phyloP scores from a whole-genome alignment of 92 coral and sea anemone genomes.

The Muricea muricata region DNA sequence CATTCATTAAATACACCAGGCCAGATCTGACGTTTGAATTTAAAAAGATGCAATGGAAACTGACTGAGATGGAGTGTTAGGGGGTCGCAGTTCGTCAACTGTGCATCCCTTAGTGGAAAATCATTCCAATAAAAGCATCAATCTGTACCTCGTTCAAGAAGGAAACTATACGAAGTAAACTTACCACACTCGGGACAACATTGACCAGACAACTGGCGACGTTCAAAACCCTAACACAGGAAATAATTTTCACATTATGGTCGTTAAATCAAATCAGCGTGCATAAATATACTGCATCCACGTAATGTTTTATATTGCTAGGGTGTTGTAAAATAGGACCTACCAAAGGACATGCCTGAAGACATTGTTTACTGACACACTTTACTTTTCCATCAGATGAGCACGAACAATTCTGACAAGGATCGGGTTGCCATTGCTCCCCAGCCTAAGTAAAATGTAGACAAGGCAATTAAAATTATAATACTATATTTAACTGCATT shows the following conservation, averaged over 20 bases:
- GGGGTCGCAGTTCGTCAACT: too few relatives aligned
- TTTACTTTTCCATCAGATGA: neutral
- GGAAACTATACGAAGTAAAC: neutral
- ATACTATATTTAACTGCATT: too few relatives aligned
- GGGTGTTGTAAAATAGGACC: neutral
- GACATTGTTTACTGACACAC: conserved; percentile 23
- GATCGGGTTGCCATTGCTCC: conserved; percentile 18
- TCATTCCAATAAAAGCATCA: too few relatives aligned
- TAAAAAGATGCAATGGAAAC: neutral
- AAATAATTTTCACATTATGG: neutral
- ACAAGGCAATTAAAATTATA: too few relatives aligned
- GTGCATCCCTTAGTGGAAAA: too few relatives aligned
- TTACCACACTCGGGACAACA: conserved; percentile 32
- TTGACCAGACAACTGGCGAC: neutral
- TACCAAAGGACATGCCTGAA: conserved; percentile 9
- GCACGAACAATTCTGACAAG: conserved; percentile 37
- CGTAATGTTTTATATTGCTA: too few relatives aligned
- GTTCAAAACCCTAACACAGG: conserved; percentile 25
- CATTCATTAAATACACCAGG: too few relatives aligned
- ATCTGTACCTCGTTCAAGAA: too few relatives aligned
- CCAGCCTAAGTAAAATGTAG: too few relatives aligned
- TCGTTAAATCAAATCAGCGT: neutral
- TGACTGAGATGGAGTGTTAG: too few relatives aligned
- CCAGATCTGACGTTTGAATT: neutral
- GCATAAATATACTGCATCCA: too few relatives aligned